Conservation (phyloP, 2,113 vertebrate genomes). For the Megaptera novaeangliae region DNA sequence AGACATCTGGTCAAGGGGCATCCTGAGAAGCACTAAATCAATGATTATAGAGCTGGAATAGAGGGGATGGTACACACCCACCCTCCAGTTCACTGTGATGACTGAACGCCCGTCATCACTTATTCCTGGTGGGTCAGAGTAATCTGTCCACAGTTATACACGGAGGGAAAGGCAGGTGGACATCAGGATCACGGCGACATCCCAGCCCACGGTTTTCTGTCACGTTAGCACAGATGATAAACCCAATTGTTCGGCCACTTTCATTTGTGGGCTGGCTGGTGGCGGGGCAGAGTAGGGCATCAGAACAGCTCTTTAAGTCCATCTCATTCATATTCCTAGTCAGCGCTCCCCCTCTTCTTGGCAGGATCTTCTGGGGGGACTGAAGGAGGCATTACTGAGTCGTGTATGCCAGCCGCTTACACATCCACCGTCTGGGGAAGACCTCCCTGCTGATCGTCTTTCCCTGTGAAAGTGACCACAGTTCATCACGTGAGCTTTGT, state of each 20-base stretch:
- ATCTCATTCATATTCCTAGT: background rate
- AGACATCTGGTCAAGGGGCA: background rate
- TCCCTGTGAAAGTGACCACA: background rate
- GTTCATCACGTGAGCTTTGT: background rate
- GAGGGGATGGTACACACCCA: background rate
- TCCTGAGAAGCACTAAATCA: background rate
- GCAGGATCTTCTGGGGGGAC: background rate
- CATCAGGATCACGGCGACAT: background rate
- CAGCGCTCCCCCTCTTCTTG: background rate
- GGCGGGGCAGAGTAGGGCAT: background rate
- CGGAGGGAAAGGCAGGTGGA: background rate
- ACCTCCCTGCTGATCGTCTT: background rate
- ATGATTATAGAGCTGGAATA: background rate
- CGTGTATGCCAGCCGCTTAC: background rate
- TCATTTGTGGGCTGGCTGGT: background rate
- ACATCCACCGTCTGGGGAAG: fast-evolving
- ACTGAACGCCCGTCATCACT: background rate
- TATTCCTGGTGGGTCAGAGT: background rate
- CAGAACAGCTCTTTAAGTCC: background rate
- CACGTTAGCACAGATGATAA: background rate
- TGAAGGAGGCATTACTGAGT: background rate
- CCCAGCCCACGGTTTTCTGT: background rate
- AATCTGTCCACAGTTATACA: background rate
- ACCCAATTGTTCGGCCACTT: background rate
- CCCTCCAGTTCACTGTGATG: background rate